Evolutionary conservation across 2,113 vertebrate genomes (phyloP).

Genomic region (Spea bombifrons): DNA sequence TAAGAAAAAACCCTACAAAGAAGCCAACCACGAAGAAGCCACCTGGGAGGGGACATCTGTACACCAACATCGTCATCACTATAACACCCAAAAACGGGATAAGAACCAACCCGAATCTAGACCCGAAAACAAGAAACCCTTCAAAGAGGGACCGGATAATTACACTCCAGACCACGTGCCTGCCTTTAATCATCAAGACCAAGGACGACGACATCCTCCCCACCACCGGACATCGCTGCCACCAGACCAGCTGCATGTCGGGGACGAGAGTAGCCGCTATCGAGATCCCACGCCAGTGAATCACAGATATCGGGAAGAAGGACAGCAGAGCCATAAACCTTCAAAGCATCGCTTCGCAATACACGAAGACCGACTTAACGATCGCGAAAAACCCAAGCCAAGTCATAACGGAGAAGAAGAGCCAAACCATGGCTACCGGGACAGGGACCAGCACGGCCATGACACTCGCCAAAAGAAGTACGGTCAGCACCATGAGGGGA

Average conservation of each 20-base stretch:
- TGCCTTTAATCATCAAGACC: background rate
- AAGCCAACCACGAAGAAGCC: background rate
- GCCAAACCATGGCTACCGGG: background rate
- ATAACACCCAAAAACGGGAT: background rate
- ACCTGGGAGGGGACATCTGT: background rate
- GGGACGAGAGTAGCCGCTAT: background rate
- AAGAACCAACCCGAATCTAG: background rate
- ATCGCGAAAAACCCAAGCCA: background rate
- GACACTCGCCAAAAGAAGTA: background rate
- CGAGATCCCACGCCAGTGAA: background rate
- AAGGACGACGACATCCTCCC: background rate
- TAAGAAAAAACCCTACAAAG: conserved; percentile 3
- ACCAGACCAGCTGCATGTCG: background rate
- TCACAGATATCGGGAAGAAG: background rate
- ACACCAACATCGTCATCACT: background rate
- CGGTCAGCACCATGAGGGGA: background rate
- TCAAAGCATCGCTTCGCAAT: background rate
- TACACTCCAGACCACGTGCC: background rate
- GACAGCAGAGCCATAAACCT: background rate
- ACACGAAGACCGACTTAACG: background rate
- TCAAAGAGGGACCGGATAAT: background rate
- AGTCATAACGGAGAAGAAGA: background rate
- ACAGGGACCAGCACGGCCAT: background rate
- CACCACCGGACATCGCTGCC: background rate
- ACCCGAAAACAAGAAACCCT: background rate